These are phyloP conservation scores for Brachirus orientalis DNA, from an alignment of 2,113 vertebrate species.

Conservation along the genomic window DNA sequence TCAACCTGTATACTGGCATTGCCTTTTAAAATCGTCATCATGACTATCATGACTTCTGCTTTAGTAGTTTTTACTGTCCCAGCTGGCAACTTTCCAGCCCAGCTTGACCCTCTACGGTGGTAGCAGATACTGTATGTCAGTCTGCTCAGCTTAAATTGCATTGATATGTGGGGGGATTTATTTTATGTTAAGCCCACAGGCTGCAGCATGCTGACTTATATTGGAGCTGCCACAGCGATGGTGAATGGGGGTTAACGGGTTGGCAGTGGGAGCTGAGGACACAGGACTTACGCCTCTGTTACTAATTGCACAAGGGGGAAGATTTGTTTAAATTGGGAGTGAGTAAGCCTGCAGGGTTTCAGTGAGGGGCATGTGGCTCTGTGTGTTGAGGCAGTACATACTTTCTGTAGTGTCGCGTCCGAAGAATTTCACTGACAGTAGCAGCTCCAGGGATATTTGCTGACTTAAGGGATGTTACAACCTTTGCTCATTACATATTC, in stretches of 20 bases:
- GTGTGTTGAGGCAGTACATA: slow-evolving; percentile 13
- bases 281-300: slow-evolving; percentile 62
- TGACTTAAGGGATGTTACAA: slow-evolving; percentile 15
- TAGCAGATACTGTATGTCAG: slow-evolving; percentile 52
- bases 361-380: slow-evolving; percentile 12
- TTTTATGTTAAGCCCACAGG: slow-evolving; percentile 37
- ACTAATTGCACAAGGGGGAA: slow-evolving; percentile 55
- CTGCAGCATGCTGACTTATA: slow-evolving; percentile 52
- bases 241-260: slow-evolving; percentile 54
- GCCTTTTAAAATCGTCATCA: slow-evolving; percentile 12
- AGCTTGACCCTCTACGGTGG: slow-evolving; percentile 33
- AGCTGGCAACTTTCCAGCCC: slow-evolving; percentile 51
- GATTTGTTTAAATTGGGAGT: slow-evolving; percentile 54
- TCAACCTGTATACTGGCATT: background rate
- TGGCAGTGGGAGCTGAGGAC: slow-evolving; percentile 54
- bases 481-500: slow-evolving; percentile 2
- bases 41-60: slow-evolving; percentile 34
- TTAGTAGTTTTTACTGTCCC: slow-evolving; percentile 31
- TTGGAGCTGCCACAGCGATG: slow-evolving; percentile 20
- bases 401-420: background rate
- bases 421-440: slow-evolving; percentile 35
- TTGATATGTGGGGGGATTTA: slow-evolving; percentile 61
- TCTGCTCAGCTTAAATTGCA: slow-evolving; percentile 56
- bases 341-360: slow-evolving; percentile 36
- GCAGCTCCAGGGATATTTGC: slow-evolving; percentile 1